phyloP scores from a whole-genome alignment of 2,888 invertebrate species.

The Melolontha melolontha region DNA sequence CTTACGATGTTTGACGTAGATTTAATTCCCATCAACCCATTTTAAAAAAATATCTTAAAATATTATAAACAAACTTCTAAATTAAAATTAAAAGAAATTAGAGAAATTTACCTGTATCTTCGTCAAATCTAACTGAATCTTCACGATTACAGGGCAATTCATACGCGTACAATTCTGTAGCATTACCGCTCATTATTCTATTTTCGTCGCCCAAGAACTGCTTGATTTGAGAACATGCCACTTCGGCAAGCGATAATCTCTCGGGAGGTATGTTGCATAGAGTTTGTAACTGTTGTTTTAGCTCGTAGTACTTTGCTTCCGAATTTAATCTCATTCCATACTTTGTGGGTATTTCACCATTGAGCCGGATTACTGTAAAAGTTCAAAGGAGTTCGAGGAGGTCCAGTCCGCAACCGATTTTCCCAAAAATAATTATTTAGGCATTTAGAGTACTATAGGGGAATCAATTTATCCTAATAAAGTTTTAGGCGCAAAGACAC shows the following conservation, averaged over 20 bases:
- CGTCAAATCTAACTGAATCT: slow-evolving; percentile 30
- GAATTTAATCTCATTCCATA: slow-evolving; percentile 88
- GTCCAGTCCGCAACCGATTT: no score
- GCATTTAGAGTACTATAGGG: no score
- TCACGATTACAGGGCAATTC: slow-evolving; percentile 69
- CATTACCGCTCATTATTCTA: slow-evolving; percentile 67
- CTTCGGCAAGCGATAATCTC: slow-evolving; percentile 79
- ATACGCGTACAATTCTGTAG: slow-evolving; percentile 75
- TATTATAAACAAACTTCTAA: no score
- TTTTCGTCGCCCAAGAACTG: slow-evolving; percentile 67
- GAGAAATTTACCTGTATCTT: slow-evolving; percentile 35
- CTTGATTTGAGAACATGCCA: slow-evolving; percentile 77
- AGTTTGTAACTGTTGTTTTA: slow-evolving; percentile 78
- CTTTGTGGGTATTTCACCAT: slow-evolving; percentile 85
- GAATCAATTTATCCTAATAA: no score
- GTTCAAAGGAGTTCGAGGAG: no score
- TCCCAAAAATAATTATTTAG: no score
- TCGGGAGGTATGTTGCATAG: slow-evolving; percentile 72
- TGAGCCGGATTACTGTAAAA: slow-evolving; percentile 76
- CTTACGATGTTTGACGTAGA: no score
- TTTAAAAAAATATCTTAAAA: no score
- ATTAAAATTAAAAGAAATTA: no score
- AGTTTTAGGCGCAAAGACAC: no score
- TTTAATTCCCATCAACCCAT: no score
- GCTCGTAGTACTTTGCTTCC: slow-evolving; percentile 82